Evolutionary conservation across 2,113 vertebrate species (phyloP).

Genomic region (Cheilinus undulatus): DNA sequence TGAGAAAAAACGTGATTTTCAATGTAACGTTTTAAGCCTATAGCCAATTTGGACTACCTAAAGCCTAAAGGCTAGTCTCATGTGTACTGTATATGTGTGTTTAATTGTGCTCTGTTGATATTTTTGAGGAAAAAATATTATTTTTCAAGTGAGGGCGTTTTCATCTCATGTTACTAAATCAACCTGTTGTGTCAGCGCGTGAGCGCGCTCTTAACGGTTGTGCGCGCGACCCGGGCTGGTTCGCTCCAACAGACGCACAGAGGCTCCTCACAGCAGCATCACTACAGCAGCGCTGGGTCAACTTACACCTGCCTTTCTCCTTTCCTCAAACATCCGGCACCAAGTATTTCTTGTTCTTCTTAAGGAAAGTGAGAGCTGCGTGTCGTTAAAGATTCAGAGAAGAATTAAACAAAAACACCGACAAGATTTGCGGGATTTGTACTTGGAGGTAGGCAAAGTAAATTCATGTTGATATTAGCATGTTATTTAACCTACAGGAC

Average conservation of each 20-base stretch:
- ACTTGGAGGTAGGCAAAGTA: conserved; percentile 47
- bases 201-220: conserved; percentile 37
- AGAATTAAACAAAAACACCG: not conserved
- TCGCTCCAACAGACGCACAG: conserved; percentile 28
- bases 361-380: not conserved
- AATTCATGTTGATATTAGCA: not conserved
- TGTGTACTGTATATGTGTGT: too few relatives aligned
- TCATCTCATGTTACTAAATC: not conserved
- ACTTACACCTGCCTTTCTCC: conserved; percentile 36
- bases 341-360: not conserved
- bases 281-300: conserved; percentile 38
- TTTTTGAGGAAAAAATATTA: too few relatives aligned
- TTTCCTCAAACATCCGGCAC: not conserved
- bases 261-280: conserved; percentile 36
- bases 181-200: not conserved
- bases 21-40: too few relatives aligned
- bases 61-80: too few relatives aligned
- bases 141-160: too few relatives aligned
- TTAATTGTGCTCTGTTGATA: too few relatives aligned
- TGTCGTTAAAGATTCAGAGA: not conserved
- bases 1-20: too few relatives aligned
- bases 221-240: conserved; percentile 28
- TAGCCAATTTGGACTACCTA: too few relatives aligned
- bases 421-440: conserved; percentile 23
- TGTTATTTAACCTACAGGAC: not conserved